These are phyloP conservation scores for Syngnathus acus DNA, from an alignment of 2,797 vertebrate genomes.

Conservation along the genomic window DNA sequence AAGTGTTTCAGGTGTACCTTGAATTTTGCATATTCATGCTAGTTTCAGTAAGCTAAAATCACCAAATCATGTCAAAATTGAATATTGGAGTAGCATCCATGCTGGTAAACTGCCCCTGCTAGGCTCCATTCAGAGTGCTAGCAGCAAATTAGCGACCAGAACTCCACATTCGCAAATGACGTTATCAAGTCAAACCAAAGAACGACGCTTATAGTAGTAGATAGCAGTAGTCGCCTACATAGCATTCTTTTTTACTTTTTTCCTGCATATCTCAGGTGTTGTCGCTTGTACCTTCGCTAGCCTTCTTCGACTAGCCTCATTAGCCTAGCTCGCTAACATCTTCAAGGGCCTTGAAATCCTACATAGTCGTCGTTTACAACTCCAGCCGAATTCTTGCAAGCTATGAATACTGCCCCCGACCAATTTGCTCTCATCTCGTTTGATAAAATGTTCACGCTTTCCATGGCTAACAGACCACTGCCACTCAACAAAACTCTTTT, in stretches of 20 bases:
- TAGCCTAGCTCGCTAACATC: conserved; percentile 13
- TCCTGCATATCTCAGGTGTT: conserved; percentile 64
- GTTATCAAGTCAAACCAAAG: conserved; percentile 73
- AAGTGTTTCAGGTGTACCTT: neutral
- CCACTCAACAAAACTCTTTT: conserved; percentile 29
- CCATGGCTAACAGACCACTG: conserved; percentile 50
- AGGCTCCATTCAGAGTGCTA: neutral
- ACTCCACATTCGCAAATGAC: neutral
- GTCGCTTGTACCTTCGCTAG: conserved; percentile 4
- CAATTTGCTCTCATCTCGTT: neutral
- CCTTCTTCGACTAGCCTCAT: neutral
- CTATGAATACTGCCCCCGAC: conserved; percentile 49
- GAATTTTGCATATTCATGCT: neutral
- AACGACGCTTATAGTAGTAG: conserved; percentile 33
- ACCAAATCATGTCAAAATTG: neutral
- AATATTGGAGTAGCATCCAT: neutral
- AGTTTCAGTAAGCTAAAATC: neutral
- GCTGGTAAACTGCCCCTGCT: conserved; percentile 2
- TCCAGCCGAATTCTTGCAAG: conserved; percentile 31
- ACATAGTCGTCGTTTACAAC: conserved; percentile 9
- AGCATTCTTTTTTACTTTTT: conserved; percentile 27
- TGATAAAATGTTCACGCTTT: conserved; percentile 24
- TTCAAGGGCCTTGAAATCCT: conserved; percentile 13
- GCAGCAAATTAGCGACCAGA: neutral
- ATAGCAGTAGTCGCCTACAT: conserved; percentile 18